These are phyloP conservation scores for Eospalax fontanierii DNA, from an alignment of 2,797 vertebrate species.

Conservation along the genomic window DNA sequence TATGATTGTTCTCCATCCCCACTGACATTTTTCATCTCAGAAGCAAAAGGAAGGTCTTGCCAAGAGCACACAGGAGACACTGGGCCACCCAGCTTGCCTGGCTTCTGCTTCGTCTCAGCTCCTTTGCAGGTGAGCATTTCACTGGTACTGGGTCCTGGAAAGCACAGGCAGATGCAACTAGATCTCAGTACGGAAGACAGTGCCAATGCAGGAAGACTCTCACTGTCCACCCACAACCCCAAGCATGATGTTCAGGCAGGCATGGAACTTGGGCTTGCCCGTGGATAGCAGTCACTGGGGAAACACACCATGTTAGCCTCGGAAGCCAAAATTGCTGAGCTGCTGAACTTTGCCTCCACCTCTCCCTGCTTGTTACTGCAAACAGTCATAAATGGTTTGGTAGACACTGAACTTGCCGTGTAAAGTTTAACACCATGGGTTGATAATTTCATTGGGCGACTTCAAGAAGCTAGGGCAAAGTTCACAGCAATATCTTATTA, in stretches of 20 bases:
- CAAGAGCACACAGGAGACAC: neutral
- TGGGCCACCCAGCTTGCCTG: neutral
- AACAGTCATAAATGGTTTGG: neutral
- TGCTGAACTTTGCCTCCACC: neutral
- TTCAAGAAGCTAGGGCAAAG: neutral
- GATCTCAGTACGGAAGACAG: neutral
- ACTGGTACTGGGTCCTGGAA: too few species aligned
- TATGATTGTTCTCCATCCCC: neutral
- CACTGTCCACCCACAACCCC: neutral
- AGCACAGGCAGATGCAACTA: neutral
- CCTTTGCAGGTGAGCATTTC: accelerated
- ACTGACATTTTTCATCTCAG: neutral
- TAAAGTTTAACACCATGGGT: conserved; percentile 40
- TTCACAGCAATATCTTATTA: neutral
- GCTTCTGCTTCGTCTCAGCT: neutral
- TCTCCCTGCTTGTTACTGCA: neutral
- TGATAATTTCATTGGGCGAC: neutral
- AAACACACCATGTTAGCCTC: neutral
- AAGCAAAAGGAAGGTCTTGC: neutral
- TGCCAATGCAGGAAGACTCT: neutral
- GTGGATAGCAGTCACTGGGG: neutral
- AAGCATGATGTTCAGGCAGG: neutral
- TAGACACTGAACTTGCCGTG: neutral
- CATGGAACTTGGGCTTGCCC: neutral
- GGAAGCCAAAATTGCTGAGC: neutral